These are phyloP conservation scores for Minunthozetes semirufus DNA, from an alignment of 2,888 invertebrate genomes.

Conservation along the genomic window DNA sequence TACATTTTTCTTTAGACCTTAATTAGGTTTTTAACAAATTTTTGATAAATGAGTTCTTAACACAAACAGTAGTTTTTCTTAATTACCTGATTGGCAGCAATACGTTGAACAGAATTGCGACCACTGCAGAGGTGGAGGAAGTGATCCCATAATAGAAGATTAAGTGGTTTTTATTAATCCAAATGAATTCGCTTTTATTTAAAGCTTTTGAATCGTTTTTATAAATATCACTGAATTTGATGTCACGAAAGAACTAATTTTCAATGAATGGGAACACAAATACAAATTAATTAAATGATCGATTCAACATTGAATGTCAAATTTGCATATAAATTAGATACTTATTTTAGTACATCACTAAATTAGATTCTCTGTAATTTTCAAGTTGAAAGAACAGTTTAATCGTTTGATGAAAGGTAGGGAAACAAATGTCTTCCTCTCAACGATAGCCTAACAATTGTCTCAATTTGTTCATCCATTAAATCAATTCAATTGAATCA, in stretches of 20 bases:
- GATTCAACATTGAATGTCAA: too few species aligned
- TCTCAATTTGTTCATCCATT: too few species aligned
- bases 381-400: slow-evolving; percentile 14
- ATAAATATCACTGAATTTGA: background rate
- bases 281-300: background rate
- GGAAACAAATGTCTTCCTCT: too few species aligned
- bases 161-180: slow-evolving; percentile 59
- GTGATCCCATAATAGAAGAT: slow-evolving; percentile 80
- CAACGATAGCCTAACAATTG: too few species aligned
- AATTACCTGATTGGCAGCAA: slow-evolving; percentile 72
- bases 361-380: slow-evolving; percentile 31
- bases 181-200: slow-evolving; percentile 46
- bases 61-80: background rate
- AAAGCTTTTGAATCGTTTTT: background rate
- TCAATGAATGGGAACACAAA: background rate
- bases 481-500: too few species aligned
- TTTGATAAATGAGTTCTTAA: too few species aligned
- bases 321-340: too few species aligned
- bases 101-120: slow-evolving; percentile 89
- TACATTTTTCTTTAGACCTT: too few species aligned
- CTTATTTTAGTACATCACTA: slow-evolving; percentile 35
- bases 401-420: slow-evolving; percentile 6
- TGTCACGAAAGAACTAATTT: slow-evolving; percentile 2
- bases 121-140: slow-evolving; percentile 82
- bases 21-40: too few species aligned